Evolutionary conservation across 2,113 vertebrate species (phyloP), one percentile per base, ranked within the genome.

Genomic region (Ceyx cyanopectus): DNA sequence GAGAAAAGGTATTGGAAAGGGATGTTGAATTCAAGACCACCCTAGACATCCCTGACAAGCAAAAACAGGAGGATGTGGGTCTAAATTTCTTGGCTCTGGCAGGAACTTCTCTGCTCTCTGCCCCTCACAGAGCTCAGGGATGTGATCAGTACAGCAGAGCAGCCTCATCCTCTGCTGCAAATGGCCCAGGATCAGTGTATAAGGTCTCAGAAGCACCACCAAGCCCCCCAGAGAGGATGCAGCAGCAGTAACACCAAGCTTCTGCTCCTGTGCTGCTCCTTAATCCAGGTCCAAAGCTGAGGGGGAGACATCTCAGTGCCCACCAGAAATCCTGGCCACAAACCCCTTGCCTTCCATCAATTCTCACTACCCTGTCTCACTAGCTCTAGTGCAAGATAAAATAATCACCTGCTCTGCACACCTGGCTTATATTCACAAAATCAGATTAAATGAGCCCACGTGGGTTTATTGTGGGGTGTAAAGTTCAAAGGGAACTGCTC

Each of bases 151-250:
- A 11, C 6, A 56, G 53, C 43, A 56, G 14, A 84, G 41, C 20
- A 82, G 20, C 37, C 51, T 61, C 75, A 68, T 17, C 11, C n/a
- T 53, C 20, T 24, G 50, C 40, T 53, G 29, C 34, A 34, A 10
- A 43, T 24, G 72, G 43, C 30, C 14, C 74, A 27, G 0, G 4
- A 26, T 27, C 5, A 0, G 1, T 19, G 17, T 12, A 5, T 0
- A 1, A 68, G 9, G 9, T 26, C 22, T 80, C 67, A 48, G 34
- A 48, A 67, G 9, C 21, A 21, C 5, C 19, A 5, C 2, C 26
- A 19, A 10, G 27, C 7, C n/a, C 12, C 19, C 8, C 37, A 19
- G 43, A 23, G 26, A 30, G 12, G 12, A 50, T 10, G 13, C 30
- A 60, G 5, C 13, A 24, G 50, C 23, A 69, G 30, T 21, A 51